Evolutionary conservation across 2,797 vertebrate genomes (phyloP), one percentile per base, ranked within the genome.

Genomic region (Steatocranus sp.): DNA sequence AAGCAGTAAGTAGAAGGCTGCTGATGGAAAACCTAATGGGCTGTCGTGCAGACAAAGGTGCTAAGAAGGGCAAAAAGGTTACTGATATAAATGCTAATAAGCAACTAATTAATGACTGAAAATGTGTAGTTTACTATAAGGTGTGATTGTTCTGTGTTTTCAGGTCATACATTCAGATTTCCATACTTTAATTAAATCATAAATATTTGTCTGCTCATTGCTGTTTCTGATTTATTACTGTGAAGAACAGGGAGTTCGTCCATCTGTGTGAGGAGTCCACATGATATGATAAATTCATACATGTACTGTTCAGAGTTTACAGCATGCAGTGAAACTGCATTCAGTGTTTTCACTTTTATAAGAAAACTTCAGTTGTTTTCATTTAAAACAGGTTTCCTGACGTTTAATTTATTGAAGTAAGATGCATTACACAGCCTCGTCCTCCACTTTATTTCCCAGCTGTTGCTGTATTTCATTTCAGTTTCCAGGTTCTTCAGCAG

Each of bases 221-320:
- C 34, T 66, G 61, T 66, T 41, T 23, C 36, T 66, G n/a, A 66
- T 10, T 8, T 41, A 41, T 66, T 41, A 66, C 36, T 38, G 4
- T 66, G 11, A 66, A 15, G 1, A 66, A 66, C 5, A 1, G 34
- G 61, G 7, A 41, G n/a, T 41, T 23, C 1, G n/a, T 66, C 34
- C 36, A 10, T 46, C 63, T 17, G 23, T 25, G 23, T 11, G 63
- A 68, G 20, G 14, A 70, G 63, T 73, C 25, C 0, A 6, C 10
- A 11, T 73, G 25, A 48, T 30, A 30, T 15, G 6, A 30, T 25
- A 5, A 18, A 70, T 30, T 27, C 23, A 18, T 27, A 46, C 15
- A 46, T 70, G 63, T 27, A 46, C 38, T 5, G 56, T 70, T 70
- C 8, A 0, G 0, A 0, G 38, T 27, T 27, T 70, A 46, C 38